Base-by-base conservation (phyloP, 2,113 vertebrate genomes). In the Cariama cristata region DNA sequence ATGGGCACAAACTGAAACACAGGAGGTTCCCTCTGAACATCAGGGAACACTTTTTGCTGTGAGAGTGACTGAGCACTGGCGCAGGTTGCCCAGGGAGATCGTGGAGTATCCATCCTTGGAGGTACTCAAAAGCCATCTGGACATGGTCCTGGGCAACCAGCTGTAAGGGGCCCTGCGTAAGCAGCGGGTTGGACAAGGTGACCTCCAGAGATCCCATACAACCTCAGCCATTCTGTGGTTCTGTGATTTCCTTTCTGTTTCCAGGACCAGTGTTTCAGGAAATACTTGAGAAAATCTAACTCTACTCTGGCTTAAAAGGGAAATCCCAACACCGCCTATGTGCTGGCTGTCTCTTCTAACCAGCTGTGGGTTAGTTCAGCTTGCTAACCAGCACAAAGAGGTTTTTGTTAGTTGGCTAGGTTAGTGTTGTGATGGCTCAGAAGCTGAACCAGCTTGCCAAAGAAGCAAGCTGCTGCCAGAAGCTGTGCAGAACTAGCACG, bases 311-410 rank as follows among this genome's bases (percentile, higher is more conserved):
- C 13, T 75, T 82, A 63, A 52, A 82, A 83, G 71, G 26, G 40
- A 1, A 1, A 30, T 79, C 2, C 2, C 42, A 58, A 24, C 32
- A 49, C 28, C 0, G 0, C 19, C 44, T 21, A 0, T 35, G 35
- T 60, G 40, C 63, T 2, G 4, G 2, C 42, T 59, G 52, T 35
- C 32, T 73, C 14, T 86, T 71, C 38, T 88, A 15, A 60, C 19
- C 49, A 47, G 40, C 11, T 2, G 1, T 0, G 0, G 38, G 28
- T 71, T 66, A 18, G 38, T 79, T 68, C 71, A 60, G 59, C 62
- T 74, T 74, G 52, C 82, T 82, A 38, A 58, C 38, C 24, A 40
- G 50, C 35, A 71, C n/a, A 58, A 9, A 79, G 67, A 33, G 21
- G 2, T 1, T 75, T 91, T 85, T 74, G 20, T 77, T 77, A 23